A percentile compares a stretch with the other conserved stretches of the same genome.
Evolutionary conservation across 2,797 vertebrate species (phyloP).

Genomic region (Anabacerthia variegaticeps): DNA sequence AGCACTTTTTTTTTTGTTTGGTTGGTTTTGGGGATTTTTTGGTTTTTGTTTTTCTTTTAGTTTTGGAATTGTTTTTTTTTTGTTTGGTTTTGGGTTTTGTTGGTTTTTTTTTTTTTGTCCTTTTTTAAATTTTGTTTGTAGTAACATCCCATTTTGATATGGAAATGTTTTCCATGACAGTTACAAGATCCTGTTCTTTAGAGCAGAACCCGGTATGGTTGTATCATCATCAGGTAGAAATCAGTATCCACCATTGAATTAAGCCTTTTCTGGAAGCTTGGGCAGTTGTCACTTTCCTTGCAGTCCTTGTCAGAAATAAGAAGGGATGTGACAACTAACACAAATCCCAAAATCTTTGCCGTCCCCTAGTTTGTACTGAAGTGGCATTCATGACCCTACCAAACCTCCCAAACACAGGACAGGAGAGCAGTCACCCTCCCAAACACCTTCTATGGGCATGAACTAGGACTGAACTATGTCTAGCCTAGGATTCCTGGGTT

Average conservation of each 20-base stretch:
- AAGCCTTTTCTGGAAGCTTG: not conserved
- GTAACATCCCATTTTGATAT: not conserved
- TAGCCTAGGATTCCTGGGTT: not conserved
- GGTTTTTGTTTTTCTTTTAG: not conserved
- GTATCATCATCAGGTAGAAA: not conserved
- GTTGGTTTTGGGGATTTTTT: not conserved
- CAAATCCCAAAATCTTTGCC: not conserved
- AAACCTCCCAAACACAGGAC: fast-evolving
- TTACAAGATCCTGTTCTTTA: not conserved
- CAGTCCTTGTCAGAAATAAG: not conserved
- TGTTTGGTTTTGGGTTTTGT: not conserved
- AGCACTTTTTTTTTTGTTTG: fast-evolving
- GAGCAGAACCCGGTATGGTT: not conserved
- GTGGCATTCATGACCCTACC: not conserved
- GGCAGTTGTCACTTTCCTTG: not conserved
- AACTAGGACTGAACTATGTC: fast-evolving
- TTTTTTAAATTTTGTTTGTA: not conserved
- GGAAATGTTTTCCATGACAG: not conserved
- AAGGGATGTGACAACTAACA: not conserved
- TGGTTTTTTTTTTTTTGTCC: not conserved
- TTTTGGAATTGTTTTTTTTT: no score
- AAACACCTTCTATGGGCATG: not conserved
- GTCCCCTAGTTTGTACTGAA: not conserved
- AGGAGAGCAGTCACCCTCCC: not conserved
- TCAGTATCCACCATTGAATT: not conserved